A percentile compares a stretch with the other conserved stretches of the same genome.
phyloP scores from a whole-genome alignment of 2,113 vertebrate species.

The Corythornis cristatus region DNA sequence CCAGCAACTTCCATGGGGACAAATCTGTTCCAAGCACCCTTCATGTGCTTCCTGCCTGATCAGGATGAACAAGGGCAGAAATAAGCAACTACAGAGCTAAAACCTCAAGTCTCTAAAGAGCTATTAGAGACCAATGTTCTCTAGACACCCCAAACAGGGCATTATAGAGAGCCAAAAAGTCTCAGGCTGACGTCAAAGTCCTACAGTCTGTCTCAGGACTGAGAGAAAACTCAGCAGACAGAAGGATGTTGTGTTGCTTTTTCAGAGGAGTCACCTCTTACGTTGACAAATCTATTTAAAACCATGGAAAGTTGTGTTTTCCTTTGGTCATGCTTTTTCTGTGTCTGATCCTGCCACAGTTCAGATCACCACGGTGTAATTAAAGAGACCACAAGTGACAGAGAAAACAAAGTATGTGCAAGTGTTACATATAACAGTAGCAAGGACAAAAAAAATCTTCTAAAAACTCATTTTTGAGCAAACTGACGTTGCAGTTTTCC shows the following conservation, averaged over 20 bases:
- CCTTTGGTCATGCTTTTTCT: background rate
- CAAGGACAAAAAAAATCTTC: background rate
- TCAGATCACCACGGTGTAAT: background rate
- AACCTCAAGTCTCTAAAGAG: background rate
- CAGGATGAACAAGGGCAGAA: background rate
- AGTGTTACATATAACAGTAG: background rate
- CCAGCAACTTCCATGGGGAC: background rate
- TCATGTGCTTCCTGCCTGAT: background rate
- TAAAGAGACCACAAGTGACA: slow-evolving; percentile 11
- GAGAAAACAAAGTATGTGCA: background rate
- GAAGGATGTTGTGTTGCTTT: background rate
- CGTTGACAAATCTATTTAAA: background rate
- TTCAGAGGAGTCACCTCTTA: background rate
- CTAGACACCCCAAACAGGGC: background rate
- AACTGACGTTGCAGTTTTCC: background rate
- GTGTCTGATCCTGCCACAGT: background rate
- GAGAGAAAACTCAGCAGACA: background rate
- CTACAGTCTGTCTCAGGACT: background rate
- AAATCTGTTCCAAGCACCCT: background rate
- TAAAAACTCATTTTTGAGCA: background rate
- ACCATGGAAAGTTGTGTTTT: background rate
- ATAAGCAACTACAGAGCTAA: background rate
- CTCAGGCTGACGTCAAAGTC: background rate
- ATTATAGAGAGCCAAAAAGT: background rate
- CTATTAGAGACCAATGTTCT: background rate